Conservation (phyloP, 2,797 vertebrate genomes). For the Chaetophractus vellerosus region DNA sequence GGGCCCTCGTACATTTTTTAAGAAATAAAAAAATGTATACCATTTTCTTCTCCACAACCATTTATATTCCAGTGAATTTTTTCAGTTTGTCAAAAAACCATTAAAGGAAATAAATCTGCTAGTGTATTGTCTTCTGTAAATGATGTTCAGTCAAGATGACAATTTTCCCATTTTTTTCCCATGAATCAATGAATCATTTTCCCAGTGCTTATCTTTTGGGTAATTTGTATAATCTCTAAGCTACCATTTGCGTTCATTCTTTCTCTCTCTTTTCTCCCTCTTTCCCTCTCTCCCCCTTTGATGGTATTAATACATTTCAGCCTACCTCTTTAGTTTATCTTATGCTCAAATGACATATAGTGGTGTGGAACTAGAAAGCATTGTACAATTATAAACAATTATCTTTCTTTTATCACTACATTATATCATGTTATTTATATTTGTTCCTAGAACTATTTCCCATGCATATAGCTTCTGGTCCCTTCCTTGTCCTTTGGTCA, state of each 20-base stretch:
- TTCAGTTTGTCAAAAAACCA: conserved; percentile 33
- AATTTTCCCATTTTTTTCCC: background rate
- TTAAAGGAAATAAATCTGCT: background rate
- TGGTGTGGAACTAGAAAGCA: background rate
- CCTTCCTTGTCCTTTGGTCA: background rate
- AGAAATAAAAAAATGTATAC: background rate
- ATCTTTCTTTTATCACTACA: background rate
- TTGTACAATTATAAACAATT: background rate
- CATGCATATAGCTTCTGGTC: background rate
- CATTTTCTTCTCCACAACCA: background rate
- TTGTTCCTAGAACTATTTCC: background rate
- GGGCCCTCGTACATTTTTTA: conserved; percentile 50
- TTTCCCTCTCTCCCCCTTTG: background rate
- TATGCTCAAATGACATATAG: background rate
- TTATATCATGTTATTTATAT: background rate
- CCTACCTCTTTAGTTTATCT: background rate
- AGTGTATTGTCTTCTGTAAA: conserved; percentile 55
- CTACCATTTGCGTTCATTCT: background rate
- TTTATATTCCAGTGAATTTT: conserved; percentile 33
- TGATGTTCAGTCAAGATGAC: background rate
- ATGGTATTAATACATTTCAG: background rate
- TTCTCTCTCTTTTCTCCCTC: background rate
- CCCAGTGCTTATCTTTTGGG: conserved; percentile 16
- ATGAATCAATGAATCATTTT: conserved; percentile 5
- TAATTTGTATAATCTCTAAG: background rate